A percentile compares a stretch with the other conserved stretches of the same genome.
Conservation (phyloP, 2,797 vertebrate species). For the Acanthurus lineatus region DNA sequence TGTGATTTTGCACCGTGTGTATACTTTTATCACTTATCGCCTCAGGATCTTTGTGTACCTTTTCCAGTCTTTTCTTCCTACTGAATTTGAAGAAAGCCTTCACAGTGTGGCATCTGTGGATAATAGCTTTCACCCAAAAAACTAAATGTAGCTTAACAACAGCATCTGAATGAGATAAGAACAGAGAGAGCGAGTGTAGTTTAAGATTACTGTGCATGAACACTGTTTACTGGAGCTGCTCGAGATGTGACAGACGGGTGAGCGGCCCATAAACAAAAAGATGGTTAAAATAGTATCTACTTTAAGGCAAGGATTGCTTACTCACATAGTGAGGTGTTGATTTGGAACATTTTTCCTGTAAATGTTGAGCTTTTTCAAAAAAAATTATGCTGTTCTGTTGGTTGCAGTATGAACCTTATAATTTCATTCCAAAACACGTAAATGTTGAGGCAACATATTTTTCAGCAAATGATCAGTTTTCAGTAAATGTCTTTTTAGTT, state of each 20-base stretch:
- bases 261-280: background rate
- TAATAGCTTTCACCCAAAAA: conserved; percentile 24
- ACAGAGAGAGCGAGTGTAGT: background rate
- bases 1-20: background rate
- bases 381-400: background rate
- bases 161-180: conserved; percentile 25
- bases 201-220: conserved; percentile 7
- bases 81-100: conserved; percentile 20
- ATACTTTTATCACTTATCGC: conserved; percentile 12
- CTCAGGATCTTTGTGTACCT: conserved; percentile 33
- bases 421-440: background rate
- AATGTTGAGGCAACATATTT: background rate
- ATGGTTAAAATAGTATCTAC: background rate
- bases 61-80: conserved; percentile 9
- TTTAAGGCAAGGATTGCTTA: background rate
- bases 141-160: conserved; percentile 21
- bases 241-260: background rate
- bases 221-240: conserved; percentile 15
- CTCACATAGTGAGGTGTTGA: background rate
- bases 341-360: background rate
- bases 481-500: background rate
- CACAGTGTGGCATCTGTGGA: conserved; percentile 6
- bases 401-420: background rate
- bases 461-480: conserved; percentile 1
- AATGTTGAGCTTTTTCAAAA: conserved; percentile 4